These are phyloP conservation scores for Lycopodina hypogea DNA, from an alignment of 37 sponge, comb jelly and placozoan genomes.

Conservation along the genomic window DNA sequence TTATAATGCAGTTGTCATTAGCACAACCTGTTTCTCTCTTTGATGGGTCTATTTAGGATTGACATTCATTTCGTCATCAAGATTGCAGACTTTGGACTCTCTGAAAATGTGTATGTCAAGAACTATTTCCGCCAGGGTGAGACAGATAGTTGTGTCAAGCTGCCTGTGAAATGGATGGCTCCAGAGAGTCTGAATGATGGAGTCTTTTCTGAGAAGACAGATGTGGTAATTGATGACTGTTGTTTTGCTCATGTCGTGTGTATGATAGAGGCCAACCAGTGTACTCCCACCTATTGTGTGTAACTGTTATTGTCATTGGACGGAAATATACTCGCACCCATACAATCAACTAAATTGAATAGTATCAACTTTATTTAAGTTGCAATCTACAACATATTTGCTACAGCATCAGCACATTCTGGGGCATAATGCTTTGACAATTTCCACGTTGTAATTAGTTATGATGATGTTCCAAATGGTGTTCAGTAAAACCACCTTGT, in stretches of 20 bases:
- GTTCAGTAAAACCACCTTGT: no score
- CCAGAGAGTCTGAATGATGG: slow-evolving; percentile 32
- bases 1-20: no score
- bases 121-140: slow-evolving; percentile 16
- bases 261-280: not conserved
- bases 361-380: no score
- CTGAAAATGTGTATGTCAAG: slow-evolving; percentile 27
- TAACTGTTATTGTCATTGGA: no score
- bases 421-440: no score
- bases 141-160: not conserved
- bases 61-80: slow-evolving; percentile 31
- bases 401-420: no score
- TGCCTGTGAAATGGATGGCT: slow-evolving; percentile 35
- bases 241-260: not conserved
- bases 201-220: slow-evolving; percentile 34
- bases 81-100: slow-evolving; percentile 34
- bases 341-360: no score
- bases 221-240: slow-evolving; percentile 15
- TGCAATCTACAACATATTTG: no score
- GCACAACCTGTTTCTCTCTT: no score
- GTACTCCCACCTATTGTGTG: not conserved
- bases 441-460: no score
- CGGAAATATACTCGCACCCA: no score
- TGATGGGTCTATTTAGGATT: slow-evolving; percentile 2
- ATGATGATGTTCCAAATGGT: no score